Percentiles rank a stretch among this genome's conserved stretches.
Conservation (phyloP, 2,888 invertebrate genomes). For the Cyclophora albipunctata region DNA sequence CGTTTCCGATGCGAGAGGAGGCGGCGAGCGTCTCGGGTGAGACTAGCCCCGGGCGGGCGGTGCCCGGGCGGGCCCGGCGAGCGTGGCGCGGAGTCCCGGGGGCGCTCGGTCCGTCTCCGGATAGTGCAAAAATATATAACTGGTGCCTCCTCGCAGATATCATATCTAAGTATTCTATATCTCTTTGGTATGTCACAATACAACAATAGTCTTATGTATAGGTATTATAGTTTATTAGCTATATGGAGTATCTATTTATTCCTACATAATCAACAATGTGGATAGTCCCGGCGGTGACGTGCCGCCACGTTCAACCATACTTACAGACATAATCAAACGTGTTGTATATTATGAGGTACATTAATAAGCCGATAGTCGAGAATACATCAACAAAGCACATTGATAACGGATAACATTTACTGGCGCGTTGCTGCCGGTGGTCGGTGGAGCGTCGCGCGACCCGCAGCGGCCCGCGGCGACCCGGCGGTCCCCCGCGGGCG, state of each 20-base stretch:
- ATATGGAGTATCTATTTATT: no score
- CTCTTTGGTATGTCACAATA: constrained; percentile 16
- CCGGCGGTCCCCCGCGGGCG: background rate
- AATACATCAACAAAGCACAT: no score
- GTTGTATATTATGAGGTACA: constrained; percentile 17
- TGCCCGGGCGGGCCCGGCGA: constrained; percentile 6
- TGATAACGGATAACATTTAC: no score
- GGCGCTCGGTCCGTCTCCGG: constrained; percentile 13
- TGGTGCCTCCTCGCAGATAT: constrained; percentile 31
- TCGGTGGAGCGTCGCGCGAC: no score
- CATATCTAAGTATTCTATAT: constrained; percentile 8
- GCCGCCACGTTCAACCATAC: no score
- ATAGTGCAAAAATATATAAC: constrained; percentile 68
- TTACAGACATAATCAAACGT: no score
- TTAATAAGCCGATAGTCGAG: no score
- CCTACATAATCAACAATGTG: no score
- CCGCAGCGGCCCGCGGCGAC: no score
- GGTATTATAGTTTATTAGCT: no score
- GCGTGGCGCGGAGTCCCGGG: background rate
- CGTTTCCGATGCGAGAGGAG: constrained; percentile 4
- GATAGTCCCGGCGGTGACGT: no score
- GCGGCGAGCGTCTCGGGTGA: constrained; percentile 1
- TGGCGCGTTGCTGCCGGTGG: no score
- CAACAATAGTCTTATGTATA: background rate
- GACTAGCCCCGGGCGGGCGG: background rate